These are phyloP conservation scores for Thaumetopoea pityocampa DNA, from an alignment of 1,140 invertebrate species.

Conservation along the genomic window DNA sequence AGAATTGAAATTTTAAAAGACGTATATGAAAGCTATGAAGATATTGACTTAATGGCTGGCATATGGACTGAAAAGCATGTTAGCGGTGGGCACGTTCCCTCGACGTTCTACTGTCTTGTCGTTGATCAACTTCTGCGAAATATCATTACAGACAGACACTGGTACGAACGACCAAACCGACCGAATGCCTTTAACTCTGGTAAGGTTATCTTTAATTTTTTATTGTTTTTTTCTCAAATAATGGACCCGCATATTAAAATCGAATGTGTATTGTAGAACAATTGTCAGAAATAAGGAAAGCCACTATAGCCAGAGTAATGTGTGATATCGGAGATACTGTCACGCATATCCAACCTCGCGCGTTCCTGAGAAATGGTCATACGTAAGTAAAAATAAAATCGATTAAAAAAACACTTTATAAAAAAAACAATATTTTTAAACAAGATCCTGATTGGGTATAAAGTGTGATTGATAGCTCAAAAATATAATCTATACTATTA, in stretches of 20 bases:
- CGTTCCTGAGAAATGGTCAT: conserved; percentile 28
- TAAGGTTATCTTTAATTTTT: conserved; percentile 3
- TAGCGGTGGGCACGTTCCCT: conserved; percentile 10
- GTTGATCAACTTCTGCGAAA: conserved; percentile 17
- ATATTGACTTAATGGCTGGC: conserved; percentile 42
- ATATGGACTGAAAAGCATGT: conserved; percentile 21
- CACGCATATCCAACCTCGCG: conserved; percentile 32
- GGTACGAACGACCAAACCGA: conserved; percentile 27
- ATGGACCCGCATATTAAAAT: conserved; percentile 24
- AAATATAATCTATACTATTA: too few relatives aligned
- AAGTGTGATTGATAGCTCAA: too few relatives aligned
- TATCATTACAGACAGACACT: conserved; percentile 26
- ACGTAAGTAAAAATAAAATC: conserved; percentile 31
- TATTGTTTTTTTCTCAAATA: neutral
- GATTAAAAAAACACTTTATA: too few relatives aligned
- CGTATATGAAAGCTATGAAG: conserved; percentile 40
- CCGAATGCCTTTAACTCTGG: conserved; percentile 21
- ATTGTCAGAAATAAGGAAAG: conserved; percentile 89
- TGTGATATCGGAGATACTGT: conserved; percentile 89
- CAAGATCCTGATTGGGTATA: too few relatives aligned
- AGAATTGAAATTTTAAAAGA: conserved; percentile 37
- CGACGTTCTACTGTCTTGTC: conserved; percentile 24
- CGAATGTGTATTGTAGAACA: conserved; percentile 79
- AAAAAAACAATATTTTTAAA: too few relatives aligned
- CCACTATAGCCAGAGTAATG: conserved; percentile 87